Base-by-base conservation (phyloP, 2,797 vertebrate species). In the Lindbergichthys nudifrons region DNA sequence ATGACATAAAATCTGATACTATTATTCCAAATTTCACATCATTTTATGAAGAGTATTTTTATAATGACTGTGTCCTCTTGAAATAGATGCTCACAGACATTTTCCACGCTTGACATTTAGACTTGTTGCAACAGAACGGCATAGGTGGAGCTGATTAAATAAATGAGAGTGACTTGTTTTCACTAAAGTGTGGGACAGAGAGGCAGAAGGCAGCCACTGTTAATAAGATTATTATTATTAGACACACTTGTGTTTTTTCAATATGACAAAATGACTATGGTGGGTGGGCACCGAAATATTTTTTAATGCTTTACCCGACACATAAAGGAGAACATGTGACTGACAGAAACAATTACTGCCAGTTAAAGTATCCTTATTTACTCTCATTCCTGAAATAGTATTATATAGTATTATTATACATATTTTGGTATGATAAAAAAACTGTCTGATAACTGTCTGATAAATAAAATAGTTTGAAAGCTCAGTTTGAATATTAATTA, bases 291-390 rank as follows among this genome's bases (percentile, higher is more conserved):
- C 14, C 67, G 79, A 54, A 2, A 2, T 57, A 65, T 45, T 15
- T 32, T 32, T 32, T 7, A 32, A 32, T 56, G 2, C 2, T 50
- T 41, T 15, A 46, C 19, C 54, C 15, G 36, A 77, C 66, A 45
- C 65, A 69, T 18, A 0, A 11, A 19, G 18, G 54, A 79, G 84
- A 86, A 87, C 83, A 36, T 71, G 2, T 84, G 76, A 80, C 23
- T 36, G 23, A 43, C 1, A 42, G 9, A 39, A n/a, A 70, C 2
- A 45, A 57, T 43, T n/a, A 19, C 6, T 45, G 3, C 13, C 8
- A 21, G 12, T 4, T 39, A 54, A 14, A 32, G 36, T 65, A 45
- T 69, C 3, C 30, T 8, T 52, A 26, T 75, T 57, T 23, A 65
- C 6, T 53, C 4, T 41, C 39, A 23, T 42, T 67, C 15, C 26